phyloP scores from a whole-genome alignment of 1,140 invertebrate genomes.

The Drosophila busckii region DNA sequence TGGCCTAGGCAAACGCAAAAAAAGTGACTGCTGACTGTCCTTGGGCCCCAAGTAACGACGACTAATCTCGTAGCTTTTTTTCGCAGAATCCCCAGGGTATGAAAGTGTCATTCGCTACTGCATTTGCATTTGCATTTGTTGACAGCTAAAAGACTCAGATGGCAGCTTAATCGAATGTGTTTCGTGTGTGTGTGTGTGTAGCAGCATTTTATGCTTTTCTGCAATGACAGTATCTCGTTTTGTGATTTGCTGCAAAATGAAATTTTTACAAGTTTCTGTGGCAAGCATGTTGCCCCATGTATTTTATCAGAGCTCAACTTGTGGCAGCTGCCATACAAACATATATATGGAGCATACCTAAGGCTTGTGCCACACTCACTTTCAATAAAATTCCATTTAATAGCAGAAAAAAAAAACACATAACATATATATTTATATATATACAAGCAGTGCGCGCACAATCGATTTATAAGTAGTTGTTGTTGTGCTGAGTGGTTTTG shows the following conservation, averaged over 20 bases:
- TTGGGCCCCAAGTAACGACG: conserved; percentile 17
- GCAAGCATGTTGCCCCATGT: no score
- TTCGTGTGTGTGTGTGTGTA: conserved; percentile 2
- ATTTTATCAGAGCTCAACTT: no score
- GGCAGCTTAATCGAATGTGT: conserved; percentile 17
- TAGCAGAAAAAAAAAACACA: conserved; percentile 1
- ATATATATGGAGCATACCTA: no score
- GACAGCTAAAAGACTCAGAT: conserved; percentile 21
- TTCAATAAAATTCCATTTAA: conserved; percentile 27
- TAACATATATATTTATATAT: conserved; percentile 1
- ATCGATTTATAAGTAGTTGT: conserved; percentile 31
- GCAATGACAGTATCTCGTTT: no score
- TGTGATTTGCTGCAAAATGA: no score
- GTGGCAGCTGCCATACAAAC: no score
- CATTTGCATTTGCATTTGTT: conserved; percentile 14
- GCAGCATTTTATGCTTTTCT: no score
- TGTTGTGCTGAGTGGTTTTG: conserved; percentile 1
- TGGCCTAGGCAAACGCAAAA: background rate
- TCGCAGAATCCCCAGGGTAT: background rate
- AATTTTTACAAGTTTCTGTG: no score
- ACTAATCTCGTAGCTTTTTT: no score
- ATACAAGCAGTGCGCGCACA: no score
- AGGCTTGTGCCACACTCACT: no score
- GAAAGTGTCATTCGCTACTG: background rate
- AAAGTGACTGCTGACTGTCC: conserved; percentile 12